Evolutionary conservation across 2,888 invertebrate genomes (phyloP).

Genomic region (Drosophila demipolita): DNA sequence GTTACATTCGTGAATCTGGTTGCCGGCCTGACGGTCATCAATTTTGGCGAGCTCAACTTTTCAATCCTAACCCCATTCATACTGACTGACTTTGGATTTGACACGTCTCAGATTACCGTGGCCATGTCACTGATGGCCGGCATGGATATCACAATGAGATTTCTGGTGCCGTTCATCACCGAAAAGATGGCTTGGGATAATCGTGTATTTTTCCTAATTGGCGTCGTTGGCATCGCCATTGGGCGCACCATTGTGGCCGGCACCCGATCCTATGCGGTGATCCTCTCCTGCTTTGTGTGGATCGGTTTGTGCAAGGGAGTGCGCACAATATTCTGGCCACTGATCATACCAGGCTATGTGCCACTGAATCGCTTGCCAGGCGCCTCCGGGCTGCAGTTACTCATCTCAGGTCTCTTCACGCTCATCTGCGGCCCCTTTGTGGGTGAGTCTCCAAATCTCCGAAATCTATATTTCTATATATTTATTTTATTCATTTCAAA

Average conservation of each 20-base stretch:
- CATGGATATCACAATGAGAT: conserved; percentile 88
- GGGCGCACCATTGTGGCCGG: conserved; percentile 88
- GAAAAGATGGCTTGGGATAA: conserved; percentile 90
- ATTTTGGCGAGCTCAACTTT: conserved; percentile 90
- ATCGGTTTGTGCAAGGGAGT: conserved; percentile 90
- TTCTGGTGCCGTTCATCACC: conserved; percentile 89
- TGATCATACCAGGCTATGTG: conserved; percentile 90
- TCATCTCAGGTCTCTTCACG: conserved; percentile 89
- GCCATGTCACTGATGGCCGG: conserved; percentile 90
- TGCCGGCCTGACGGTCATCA: conserved; percentile 89
- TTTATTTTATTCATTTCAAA: neutral
- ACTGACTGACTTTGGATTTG: conserved; percentile 88
- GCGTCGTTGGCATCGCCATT: conserved; percentile 88
- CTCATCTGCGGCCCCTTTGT: conserved; percentile 88
- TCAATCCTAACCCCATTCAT: conserved; percentile 91
- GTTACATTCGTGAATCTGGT: conserved; percentile 89
- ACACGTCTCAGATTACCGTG: conserved; percentile 87
- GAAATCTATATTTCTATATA: neutral
- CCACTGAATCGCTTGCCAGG: conserved; percentile 89
- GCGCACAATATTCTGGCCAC: conserved; percentile 90
- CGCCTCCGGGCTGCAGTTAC: conserved; percentile 89
- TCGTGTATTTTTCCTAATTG: conserved; percentile 89
- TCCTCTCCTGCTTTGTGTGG: conserved; percentile 87
- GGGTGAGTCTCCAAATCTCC: conserved; percentile 85
- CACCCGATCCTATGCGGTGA: conserved; percentile 86